Evolutionary conservation across 1,140 invertebrate species (phyloP).

Genomic region (Akabosia matsudoensis): DNA sequence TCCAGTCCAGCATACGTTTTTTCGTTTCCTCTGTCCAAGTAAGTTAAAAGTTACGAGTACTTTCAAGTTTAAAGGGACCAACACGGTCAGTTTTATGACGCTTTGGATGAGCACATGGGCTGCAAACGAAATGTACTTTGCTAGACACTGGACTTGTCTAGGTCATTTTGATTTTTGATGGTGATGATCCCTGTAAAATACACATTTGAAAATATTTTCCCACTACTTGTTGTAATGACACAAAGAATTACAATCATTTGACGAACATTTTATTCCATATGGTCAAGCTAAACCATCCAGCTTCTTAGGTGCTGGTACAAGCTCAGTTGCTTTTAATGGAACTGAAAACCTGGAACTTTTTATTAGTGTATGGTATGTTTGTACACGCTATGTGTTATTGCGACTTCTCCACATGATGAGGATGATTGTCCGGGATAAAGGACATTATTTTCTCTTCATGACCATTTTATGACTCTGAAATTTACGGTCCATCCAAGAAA

Average conservation of each 20-base stretch:
- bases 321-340: no score
- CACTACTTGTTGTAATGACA: background rate
- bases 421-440: constrained; percentile 8
- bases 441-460: constrained; percentile 21
- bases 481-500: constrained; percentile 15
- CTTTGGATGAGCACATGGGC: constrained; percentile 1
- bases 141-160: background rate
- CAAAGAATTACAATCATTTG: constrained; percentile 13
- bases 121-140: no score
- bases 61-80: background rate
- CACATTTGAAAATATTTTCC: no score
- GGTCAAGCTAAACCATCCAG: background rate
- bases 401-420: background rate
- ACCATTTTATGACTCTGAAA: constrained; percentile 13
- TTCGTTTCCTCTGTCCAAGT: background rate
- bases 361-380: no score
- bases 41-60: no score
- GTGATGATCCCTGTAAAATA: no score
- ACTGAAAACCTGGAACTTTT: no score
- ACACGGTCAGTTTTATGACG: constrained; percentile 9
- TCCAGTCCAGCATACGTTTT: background rate
- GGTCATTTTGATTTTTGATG: background rate
- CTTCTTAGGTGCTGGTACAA: no score
- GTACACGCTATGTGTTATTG: no score
- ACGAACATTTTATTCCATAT: background rate